phyloP scores from a whole-genome alignment of 2,113 vertebrate species.

The Aegotheles bennettii region DNA sequence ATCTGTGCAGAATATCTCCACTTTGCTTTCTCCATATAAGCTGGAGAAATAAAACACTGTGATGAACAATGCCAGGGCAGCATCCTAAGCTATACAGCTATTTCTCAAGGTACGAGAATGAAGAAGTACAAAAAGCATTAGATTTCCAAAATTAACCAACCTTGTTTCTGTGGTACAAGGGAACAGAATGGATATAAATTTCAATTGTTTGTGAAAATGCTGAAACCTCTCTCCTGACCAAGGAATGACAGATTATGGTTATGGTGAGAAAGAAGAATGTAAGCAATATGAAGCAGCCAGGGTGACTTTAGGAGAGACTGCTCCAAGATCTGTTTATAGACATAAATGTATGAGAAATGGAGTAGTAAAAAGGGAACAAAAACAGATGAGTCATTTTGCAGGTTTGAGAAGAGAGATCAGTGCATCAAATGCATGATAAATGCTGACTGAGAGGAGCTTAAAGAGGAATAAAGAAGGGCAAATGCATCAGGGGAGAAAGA shows the following conservation, averaged over 20 bases:
- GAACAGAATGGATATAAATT: not conserved
- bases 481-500: not conserved
- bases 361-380: conserved; percentile 28
- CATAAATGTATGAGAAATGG: not conserved
- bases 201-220: not conserved
- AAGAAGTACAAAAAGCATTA: not conserved
- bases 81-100: not conserved
- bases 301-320: not conserved
- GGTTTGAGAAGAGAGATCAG: not conserved
- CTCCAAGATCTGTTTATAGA: conserved; percentile 20
- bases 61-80: not conserved
- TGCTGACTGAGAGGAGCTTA: not conserved
- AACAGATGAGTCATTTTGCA: conserved; percentile 41
- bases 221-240: not conserved
- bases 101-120: not conserved
- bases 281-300: not conserved
- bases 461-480: not conserved
- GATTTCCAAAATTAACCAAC: not conserved
- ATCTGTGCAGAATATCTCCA: not conserved
- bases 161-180: not conserved
- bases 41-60: not conserved
- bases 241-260: not conserved
- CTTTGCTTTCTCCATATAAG: not conserved
- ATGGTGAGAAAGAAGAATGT: not conserved
- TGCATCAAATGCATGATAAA: not conserved